phyloP scores from a whole-genome alignment of 2,113 vertebrate genomes.

The Pheucticus melanocephalus region DNA sequence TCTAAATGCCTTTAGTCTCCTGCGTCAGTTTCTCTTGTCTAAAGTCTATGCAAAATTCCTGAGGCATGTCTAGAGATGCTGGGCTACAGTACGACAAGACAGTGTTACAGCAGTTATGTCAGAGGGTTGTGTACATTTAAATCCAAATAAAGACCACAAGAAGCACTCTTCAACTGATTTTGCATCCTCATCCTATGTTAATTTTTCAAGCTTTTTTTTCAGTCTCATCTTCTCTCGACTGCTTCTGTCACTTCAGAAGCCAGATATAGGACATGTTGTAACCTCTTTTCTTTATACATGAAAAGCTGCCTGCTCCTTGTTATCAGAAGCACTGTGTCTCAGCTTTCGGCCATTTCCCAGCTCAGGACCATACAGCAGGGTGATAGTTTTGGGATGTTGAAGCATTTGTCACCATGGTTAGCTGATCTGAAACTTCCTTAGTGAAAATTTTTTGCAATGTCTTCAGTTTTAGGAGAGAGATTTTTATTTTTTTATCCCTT shows the following conservation, averaged over 20 bases:
- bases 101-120: background rate
- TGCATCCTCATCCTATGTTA: background rate
- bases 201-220: background rate
- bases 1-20: background rate
- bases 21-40: background rate
- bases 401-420: background rate
- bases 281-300: background rate
- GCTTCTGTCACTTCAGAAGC: background rate
- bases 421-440: background rate
- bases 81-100: background rate
- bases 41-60: background rate
- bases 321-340: background rate
- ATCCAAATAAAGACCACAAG: background rate
- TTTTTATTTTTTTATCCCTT: background rate
- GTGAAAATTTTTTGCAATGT: background rate
- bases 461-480: background rate
- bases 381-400: background rate
- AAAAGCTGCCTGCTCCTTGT: background rate
- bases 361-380: fast-evolving
- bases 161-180: background rate
- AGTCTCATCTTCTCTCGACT: background rate
- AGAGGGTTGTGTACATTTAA: background rate
- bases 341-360: fast-evolving
- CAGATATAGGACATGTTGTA: background rate
- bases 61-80: background rate